phyloP scores from a whole-genome alignment of 1,140 invertebrate genomes.

The Drosophila ironensis region DNA sequence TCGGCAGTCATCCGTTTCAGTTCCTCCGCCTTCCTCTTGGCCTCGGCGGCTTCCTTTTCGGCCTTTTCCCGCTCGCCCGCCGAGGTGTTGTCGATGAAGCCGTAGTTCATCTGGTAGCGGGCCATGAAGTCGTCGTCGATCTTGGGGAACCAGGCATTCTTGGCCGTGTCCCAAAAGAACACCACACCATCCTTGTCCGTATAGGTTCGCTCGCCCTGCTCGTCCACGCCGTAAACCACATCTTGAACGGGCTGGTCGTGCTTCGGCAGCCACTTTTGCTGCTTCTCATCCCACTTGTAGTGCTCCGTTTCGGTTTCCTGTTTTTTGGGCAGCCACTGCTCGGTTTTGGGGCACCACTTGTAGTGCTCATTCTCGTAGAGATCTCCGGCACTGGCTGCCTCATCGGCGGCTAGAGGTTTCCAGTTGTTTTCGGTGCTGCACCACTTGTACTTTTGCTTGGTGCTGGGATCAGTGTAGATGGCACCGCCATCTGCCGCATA shows the following conservation, averaged over 20 bases:
- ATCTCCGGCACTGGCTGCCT: constrained; percentile 36
- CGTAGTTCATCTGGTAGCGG: constrained; percentile 97
- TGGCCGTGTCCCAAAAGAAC: constrained; percentile 95
- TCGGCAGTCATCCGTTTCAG: constrained; percentile 70
- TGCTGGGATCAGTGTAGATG: constrained; percentile 88
- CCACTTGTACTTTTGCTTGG: constrained; percentile 87
- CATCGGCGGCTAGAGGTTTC: constrained; percentile 68
- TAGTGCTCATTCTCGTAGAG: constrained; percentile 88
- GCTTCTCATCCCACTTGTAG: constrained; percentile 80
- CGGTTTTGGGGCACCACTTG: constrained; percentile 85
- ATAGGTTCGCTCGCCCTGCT: constrained; percentile 90
- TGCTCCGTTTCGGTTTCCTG: constrained; percentile 71
- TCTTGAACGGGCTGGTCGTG: constrained; percentile 64
- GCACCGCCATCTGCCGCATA: constrained; percentile 87
- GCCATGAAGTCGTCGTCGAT: constrained; percentile 98
- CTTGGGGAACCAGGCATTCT: constrained; percentile 98
- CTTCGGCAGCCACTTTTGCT: constrained; percentile 70
- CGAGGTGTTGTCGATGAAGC: constrained; percentile 87
- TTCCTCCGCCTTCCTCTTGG: constrained; percentile 60
- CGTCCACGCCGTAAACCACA: constrained; percentile 86
- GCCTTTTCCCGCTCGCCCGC: constrained; percentile 59
- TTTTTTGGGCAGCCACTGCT: constrained; percentile 86
- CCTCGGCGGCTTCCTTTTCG: constrained; percentile 57
- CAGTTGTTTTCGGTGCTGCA: constrained; percentile 85
- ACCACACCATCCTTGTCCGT: constrained; percentile 94